Conservation (phyloP, 2,888 invertebrate genomes). For the Agonum fuliginosum region DNA sequence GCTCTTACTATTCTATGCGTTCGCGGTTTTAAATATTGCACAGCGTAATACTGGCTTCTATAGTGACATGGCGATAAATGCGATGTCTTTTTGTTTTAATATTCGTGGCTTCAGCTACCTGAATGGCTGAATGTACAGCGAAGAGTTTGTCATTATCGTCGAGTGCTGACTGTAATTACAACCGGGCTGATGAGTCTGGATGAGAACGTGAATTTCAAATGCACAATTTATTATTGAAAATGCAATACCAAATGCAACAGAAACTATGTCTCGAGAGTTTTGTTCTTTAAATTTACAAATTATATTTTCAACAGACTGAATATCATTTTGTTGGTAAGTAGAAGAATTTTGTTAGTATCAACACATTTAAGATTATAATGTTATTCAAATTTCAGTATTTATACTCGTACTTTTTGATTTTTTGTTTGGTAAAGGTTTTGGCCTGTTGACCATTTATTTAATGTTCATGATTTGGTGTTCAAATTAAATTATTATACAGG, state of each 20-base stretch:
- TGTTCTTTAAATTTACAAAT: too few species aligned
- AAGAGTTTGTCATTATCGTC: conserved; percentile 15
- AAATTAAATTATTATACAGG: too few species aligned
- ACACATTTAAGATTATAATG: too few species aligned
- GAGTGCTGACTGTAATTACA: background rate
- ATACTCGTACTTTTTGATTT: too few species aligned
- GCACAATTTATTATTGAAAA: conserved; percentile 17
- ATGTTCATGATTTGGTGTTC: too few species aligned
- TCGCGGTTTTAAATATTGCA: conserved; percentile 30
- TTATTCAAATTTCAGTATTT: too few species aligned
- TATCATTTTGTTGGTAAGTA: too few species aligned
- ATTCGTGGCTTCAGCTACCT: conserved; percentile 20
- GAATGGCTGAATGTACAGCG: background rate
- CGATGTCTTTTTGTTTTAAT: conserved; percentile 29
- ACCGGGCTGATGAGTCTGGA: background rate
- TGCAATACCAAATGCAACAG: background rate
- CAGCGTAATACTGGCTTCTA: background rate
- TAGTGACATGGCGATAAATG: conserved; percentile 30
- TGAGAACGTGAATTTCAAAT: background rate
- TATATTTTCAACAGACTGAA: too few species aligned
- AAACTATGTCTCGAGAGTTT: background rate
- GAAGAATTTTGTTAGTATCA: too few species aligned
- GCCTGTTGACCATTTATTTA: too few species aligned
- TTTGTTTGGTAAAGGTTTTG: too few species aligned
- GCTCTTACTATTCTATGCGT: background rate